Evolutionary conservation across 2,797 vertebrate genomes (phyloP).

Genomic region (Poecilia wingei): DNA sequence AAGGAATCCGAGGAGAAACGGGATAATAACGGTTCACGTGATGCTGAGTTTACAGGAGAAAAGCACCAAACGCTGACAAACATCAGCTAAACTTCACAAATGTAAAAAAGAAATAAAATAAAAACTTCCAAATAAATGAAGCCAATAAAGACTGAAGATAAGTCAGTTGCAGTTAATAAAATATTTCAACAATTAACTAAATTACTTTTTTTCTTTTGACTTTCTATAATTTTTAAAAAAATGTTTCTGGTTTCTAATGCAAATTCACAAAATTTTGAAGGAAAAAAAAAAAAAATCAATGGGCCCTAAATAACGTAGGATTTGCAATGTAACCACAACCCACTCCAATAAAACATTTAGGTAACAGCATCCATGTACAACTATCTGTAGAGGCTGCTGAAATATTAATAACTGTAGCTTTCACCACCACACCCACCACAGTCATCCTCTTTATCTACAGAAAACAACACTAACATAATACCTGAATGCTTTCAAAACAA

Average conservation of each 20-base stretch:
- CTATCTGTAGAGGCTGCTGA: neutral
- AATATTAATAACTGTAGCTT: conserved; percentile 8
- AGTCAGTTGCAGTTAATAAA: neutral
- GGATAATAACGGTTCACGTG: neutral
- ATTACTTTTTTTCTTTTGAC: neutral
- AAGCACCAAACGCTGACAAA: neutral
- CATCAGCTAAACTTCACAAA: neutral
- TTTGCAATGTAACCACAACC: neutral
- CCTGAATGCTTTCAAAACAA: conserved; percentile 11
- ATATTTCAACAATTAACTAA: neutral
- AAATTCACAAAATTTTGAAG: neutral
- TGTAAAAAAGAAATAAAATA: neutral
- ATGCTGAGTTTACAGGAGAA: neutral
- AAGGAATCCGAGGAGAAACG: neutral
- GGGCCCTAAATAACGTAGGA: neutral
- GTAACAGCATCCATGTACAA: neutral
- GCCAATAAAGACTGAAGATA: neutral
- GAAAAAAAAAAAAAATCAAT: neutral
- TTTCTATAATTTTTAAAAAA: neutral
- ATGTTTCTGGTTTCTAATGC: neutral
- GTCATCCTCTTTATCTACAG: conserved; percentile 1
- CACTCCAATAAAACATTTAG: neutral
- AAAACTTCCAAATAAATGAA: neutral
- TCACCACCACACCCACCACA: conserved; percentile 18
- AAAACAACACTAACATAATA: conserved; percentile 4